These are phyloP conservation scores for Acleris emargana DNA, from an alignment of 2,888 invertebrate genomes.

Conservation along the genomic window DNA sequence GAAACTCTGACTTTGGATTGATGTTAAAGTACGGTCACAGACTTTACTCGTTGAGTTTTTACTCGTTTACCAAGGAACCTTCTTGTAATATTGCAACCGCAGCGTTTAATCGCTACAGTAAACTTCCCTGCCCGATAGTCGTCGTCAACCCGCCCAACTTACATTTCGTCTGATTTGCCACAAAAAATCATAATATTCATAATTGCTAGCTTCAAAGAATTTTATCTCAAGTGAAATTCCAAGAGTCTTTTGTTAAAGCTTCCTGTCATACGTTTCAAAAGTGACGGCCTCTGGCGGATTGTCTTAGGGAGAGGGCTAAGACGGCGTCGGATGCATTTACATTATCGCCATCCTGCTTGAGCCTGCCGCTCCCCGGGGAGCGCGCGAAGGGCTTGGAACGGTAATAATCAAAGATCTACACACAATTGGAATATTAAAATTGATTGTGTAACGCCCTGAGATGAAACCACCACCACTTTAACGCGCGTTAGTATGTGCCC, in stretches of 20 bases:
- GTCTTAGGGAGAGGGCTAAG: slow-evolving; percentile 50
- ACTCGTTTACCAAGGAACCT: no score
- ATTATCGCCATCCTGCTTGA: slow-evolving; percentile 60
- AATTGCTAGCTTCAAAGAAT: slow-evolving; percentile 27
- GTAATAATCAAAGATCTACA: slow-evolving; percentile 11
- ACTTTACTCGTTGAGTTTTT: no score
- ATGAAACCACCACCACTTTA: no score
- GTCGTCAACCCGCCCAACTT: neutral
- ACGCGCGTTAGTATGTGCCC: no score
- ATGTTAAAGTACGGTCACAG: no score
- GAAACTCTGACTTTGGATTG: no score
- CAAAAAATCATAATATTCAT: neutral
- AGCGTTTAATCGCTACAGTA: no score
- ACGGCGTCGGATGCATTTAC: slow-evolving; percentile 58
- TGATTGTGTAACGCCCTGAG: no score
- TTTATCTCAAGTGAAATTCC: slow-evolving; percentile 39
- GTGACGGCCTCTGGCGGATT: slow-evolving; percentile 52
- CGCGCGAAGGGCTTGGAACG: slow-evolving; percentile 46
- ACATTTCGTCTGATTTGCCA: neutral
- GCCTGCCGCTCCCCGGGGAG: slow-evolving; percentile 54
- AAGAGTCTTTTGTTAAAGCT: slow-evolving; percentile 47
- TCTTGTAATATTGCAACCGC: no score
- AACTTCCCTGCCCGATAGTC: no score
- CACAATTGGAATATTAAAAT: neutral
- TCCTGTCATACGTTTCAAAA: slow-evolving; percentile 52